Conservation (phyloP, 2,113 vertebrate genomes). For the Todiramphus chloris region DNA sequence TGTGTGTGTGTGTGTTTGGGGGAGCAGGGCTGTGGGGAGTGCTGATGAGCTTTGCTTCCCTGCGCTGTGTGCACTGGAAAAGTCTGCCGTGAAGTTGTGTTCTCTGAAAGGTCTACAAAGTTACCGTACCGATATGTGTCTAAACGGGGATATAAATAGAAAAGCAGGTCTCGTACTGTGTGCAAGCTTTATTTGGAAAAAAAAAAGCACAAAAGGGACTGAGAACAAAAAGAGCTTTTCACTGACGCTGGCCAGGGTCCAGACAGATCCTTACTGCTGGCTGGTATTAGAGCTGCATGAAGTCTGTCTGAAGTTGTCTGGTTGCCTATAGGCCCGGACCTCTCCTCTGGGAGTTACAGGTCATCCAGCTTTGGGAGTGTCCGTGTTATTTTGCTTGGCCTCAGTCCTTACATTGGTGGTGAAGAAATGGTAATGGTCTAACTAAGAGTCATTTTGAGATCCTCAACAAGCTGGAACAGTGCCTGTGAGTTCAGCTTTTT, state of each 20-base stretch:
- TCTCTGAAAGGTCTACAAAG: not conserved
- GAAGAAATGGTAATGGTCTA: accelerated
- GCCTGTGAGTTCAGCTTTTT: not conserved
- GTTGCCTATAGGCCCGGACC: not conserved
- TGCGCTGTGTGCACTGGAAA: not conserved
- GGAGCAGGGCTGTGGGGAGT: not conserved
- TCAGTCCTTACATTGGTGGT: not conserved
- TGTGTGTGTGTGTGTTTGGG: accelerated
- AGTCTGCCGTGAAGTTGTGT: not conserved
- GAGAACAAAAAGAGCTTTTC: constrained; percentile 11
- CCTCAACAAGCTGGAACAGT: not conserved
- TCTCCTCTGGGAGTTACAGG: not conserved
- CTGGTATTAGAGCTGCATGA: not conserved
- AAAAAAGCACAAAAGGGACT: not conserved
- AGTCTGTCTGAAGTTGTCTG: not conserved
- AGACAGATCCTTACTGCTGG: not conserved
- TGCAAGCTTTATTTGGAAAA: not conserved
- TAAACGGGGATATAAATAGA: not conserved
- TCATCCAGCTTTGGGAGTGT: not conserved
- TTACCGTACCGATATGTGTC: not conserved
- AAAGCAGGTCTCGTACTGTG: not conserved
- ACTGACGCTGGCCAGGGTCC: not conserved
- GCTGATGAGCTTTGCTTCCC: not conserved
- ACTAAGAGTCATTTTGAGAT: not conserved
- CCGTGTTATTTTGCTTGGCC: not conserved